These are phyloP conservation scores for Pogonomyrmex californicus DNA, from an alignment of 1,140 invertebrate genomes.

Conservation along the genomic window DNA sequence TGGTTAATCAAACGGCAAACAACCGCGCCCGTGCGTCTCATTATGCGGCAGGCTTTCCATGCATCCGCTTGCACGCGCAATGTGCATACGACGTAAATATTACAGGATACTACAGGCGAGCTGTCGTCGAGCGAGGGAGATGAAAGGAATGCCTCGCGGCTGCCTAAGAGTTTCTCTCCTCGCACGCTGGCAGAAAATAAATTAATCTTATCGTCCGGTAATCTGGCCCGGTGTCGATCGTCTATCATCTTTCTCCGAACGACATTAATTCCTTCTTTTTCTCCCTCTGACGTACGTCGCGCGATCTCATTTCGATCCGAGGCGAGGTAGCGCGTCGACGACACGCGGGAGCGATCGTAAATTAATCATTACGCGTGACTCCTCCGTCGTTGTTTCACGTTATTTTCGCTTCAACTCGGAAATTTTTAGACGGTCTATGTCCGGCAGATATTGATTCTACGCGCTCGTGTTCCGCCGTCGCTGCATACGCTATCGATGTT, in stretches of 20 bases:
- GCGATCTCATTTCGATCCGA: slow-evolving; percentile 9
- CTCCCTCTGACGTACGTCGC: neutral
- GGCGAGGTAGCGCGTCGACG: neutral
- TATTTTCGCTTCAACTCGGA: slow-evolving; percentile 27
- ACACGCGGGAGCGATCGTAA: neutral
- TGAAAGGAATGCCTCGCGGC: slow-evolving; percentile 9
- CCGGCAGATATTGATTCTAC: slow-evolving; percentile 37
- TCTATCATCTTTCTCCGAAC: neutral
- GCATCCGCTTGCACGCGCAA: slow-evolving; percentile 29
- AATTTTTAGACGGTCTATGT: slow-evolving; percentile 50
- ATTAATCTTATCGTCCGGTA: slow-evolving; percentile 66
- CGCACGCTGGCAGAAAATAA: slow-evolving; percentile 24
- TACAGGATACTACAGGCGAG: slow-evolving; percentile 3
- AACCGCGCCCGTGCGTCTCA: slow-evolving; percentile 52
- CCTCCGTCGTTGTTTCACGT: neutral
- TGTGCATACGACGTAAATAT: slow-evolving; percentile 45
- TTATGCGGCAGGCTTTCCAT: slow-evolving; percentile 38
- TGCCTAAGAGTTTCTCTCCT: neutral
- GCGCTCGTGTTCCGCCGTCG: slow-evolving; percentile 1
- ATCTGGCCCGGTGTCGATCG: neutral
- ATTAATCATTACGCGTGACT: slow-evolving; percentile 22
- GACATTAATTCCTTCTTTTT: neutral
- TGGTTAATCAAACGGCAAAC: slow-evolving; percentile 55
- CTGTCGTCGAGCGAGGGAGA: slow-evolving; percentile 21
- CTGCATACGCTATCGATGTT: slow-evolving; percentile 30